Base-by-base conservation (phyloP, 2,797 vertebrate species). In the Limosa lapponica region DNA sequence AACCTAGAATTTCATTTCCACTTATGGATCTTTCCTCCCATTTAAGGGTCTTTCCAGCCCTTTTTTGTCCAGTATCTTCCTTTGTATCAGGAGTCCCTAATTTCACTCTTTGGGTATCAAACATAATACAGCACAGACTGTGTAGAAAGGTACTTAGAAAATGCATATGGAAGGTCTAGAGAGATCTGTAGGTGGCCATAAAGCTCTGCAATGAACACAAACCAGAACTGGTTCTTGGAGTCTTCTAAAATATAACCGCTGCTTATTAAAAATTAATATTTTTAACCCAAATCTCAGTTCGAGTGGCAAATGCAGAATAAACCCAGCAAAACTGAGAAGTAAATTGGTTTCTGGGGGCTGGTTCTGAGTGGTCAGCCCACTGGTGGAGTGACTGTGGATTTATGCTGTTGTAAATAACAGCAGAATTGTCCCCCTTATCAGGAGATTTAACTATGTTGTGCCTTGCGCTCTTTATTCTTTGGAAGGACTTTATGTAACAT, bases 231-330 rank as follows among this genome's bases (percentile, higher is more conserved):
- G 15, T 87, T 96, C 77, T 51, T 90, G 85, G 62, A 93, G 78
- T 30, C 54, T 89, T 79, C 93, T 77, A 82, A 93, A 89, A 75
- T 55, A 83, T 93, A 95, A 82, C 20, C 39, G 34, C 39, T 75
- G 66, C 82, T 75, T 88, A 83, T 75, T 87, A 70, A 95, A 95
- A 95, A 88, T 88, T 75, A 93, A 20, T 32, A 62, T 94, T 88
- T 95, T 61, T 62, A 90, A 90, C 4, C 10, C 27, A 41, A 71
- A 39, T 82, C 80, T 95, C 66, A 44, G 13, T 69, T 88, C 10
- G 6, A 79, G 54, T 48, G 36, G n/a, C 28, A 90, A 91, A 69
- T 36, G 30, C 12, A 58, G 62, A 84, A 58, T 12, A 57, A 95
- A 75, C 22, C 16, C 58, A 49, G 23, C 15, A 83, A 75, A 87